phyloP scores from a whole-genome alignment of 2,888 invertebrate genomes.

The Eulithis testata region DNA sequence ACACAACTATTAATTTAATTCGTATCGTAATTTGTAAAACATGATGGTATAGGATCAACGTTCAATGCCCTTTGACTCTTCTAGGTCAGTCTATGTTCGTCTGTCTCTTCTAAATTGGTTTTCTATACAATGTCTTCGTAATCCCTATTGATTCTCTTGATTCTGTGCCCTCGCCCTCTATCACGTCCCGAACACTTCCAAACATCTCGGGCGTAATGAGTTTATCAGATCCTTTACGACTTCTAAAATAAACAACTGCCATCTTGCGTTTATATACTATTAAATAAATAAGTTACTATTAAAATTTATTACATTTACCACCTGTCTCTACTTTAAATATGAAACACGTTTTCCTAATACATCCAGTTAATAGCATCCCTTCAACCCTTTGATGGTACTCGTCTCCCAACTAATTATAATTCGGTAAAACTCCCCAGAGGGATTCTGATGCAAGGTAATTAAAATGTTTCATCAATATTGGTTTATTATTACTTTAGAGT shows the following conservation, averaged over 20 bases:
- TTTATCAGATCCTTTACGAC: constrained; percentile 34
- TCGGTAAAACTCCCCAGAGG: constrained; percentile 52
- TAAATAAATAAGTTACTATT: constrained; percentile 17
- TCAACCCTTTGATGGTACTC: constrained; percentile 52
- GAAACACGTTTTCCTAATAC: constrained; percentile 63
- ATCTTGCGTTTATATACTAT: constrained; percentile 25
- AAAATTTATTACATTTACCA: constrained; percentile 39
- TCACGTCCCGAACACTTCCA: constrained; percentile 20
- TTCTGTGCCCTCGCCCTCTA: constrained; percentile 13
- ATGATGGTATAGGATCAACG: constrained; percentile 8
- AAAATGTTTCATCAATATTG: constrained; percentile 59
- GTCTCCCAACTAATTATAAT: constrained; percentile 64
- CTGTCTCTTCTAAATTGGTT: constrained; percentile 15
- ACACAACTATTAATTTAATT: too few relatives aligned
- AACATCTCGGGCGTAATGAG: constrained; percentile 31
- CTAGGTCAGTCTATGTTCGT: constrained; percentile 10
- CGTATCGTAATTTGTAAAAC: neutral
- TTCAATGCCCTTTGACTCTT: constrained; percentile 4
- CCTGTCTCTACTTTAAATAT: constrained; percentile 39
- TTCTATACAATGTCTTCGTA: constrained; percentile 14
- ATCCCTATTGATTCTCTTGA: constrained; percentile 20
- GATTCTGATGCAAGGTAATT: constrained; percentile 59
- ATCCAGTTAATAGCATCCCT: constrained; percentile 59
- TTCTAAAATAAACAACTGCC: constrained; percentile 28
- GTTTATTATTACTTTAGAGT: constrained; percentile 36